Conservation (phyloP, 2,888 invertebrate genomes). For the Bimastos eiseni region DNA sequence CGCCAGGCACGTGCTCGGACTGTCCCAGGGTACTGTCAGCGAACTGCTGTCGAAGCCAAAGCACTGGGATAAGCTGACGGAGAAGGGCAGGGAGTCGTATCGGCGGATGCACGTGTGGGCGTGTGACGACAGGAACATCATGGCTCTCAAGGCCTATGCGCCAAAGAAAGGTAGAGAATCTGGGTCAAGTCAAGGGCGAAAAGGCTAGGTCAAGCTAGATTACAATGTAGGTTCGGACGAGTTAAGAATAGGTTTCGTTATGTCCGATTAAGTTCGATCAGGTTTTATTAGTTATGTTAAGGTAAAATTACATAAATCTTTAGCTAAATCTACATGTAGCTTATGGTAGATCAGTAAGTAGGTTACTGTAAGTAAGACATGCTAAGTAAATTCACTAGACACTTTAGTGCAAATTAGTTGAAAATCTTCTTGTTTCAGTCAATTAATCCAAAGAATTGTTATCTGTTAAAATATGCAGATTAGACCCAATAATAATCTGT, state of each 20-base stretch:
- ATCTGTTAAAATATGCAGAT: too few species aligned
- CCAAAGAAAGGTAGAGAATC: slow-evolving; percentile 60
- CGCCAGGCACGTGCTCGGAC: slow-evolving; percentile 94
- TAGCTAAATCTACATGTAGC: too few species aligned
- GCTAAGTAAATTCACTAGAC: background rate
- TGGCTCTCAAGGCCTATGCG: slow-evolving; percentile 94
- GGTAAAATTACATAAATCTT: background rate
- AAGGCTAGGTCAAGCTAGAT: background rate
- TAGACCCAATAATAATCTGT: too few species aligned
- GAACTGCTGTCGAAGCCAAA: slow-evolving; percentile 97
- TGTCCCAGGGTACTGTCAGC: slow-evolving; percentile 94
- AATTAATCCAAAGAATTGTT: too few species aligned
- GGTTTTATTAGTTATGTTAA: too few species aligned
- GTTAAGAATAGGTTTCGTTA: background rate
- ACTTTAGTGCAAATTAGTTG: background rate
- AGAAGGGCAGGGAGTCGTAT: slow-evolving; percentile 98
- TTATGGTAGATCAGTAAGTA: too few species aligned
- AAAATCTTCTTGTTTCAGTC: too few species aligned
- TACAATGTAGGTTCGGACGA: too few species aligned
- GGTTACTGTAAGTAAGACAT: background rate
- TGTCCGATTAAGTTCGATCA: too few species aligned
- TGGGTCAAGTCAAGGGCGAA: too few species aligned
- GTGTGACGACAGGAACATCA: slow-evolving; percentile 92
- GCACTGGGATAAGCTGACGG: slow-evolving; percentile 98
- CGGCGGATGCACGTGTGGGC: slow-evolving; percentile 99